Conservation (phyloP, 1,140 invertebrate genomes). For the Anoplolepis gracilipes region DNA sequence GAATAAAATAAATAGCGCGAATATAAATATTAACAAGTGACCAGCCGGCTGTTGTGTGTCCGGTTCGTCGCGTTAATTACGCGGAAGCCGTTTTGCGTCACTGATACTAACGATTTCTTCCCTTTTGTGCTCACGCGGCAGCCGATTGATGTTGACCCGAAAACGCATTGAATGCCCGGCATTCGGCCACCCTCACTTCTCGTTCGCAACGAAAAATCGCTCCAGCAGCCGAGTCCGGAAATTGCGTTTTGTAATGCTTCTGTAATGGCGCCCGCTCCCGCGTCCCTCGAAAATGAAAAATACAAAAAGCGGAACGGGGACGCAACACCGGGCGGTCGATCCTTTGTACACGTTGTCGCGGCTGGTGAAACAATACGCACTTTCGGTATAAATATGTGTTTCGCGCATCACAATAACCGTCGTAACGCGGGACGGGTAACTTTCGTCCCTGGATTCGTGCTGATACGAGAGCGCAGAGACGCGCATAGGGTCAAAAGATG, state of each 20-base stretch:
- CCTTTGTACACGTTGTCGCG: conserved; percentile 68
- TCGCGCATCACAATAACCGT: conserved; percentile 75
- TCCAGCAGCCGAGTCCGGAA: conserved; percentile 70
- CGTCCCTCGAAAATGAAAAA: conserved; percentile 63
- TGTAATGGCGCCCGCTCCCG: conserved; percentile 18
- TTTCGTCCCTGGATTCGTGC: conserved; percentile 66
- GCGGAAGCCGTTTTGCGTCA: conserved; percentile 63
- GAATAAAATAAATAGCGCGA: background rate
- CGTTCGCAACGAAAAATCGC: conserved; percentile 61
- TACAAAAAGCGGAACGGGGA: conserved; percentile 65
- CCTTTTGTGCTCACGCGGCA: conserved; percentile 42
- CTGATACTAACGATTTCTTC: conserved; percentile 66
- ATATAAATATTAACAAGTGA: conserved; percentile 13
- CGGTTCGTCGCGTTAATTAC: conserved; percentile 67
- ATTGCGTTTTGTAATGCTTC: conserved; percentile 79
- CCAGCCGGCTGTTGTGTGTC: background rate
- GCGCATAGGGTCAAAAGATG: conserved; percentile 75
- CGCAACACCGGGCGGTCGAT: conserved; percentile 36
- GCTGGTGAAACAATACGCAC: conserved; percentile 77
- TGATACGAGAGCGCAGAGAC: conserved; percentile 32
- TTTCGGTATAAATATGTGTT: conserved; percentile 77
- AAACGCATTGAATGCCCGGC: conserved; percentile 63
- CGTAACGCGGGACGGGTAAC: conserved; percentile 57
- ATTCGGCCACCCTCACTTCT: conserved; percentile 48
- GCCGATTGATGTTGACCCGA: conserved; percentile 67